Conservation (phyloP, 2,888 invertebrate species). For the Synanthedon tipuliformis region DNA sequence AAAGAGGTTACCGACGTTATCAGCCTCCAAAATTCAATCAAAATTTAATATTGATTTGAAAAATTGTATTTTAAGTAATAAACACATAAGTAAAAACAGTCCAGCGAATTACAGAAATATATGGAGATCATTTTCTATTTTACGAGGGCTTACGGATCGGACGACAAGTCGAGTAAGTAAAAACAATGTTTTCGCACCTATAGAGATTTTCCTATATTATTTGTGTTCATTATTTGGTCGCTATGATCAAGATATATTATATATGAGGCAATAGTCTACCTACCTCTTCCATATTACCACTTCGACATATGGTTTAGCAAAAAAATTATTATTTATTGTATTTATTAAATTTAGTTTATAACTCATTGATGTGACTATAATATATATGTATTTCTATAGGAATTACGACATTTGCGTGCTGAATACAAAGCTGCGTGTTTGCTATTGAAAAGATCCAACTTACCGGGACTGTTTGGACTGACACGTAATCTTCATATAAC, state of each 20-base stretch:
- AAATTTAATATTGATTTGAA: slow-evolving; percentile 28
- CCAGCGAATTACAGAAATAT: slow-evolving; percentile 29
- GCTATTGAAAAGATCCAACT: slow-evolving; percentile 62
- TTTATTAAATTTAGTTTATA: too few species aligned
- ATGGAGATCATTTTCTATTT: slow-evolving; percentile 41
- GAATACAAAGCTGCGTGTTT: slow-evolving; percentile 71
- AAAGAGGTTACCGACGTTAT: slow-evolving; percentile 40
- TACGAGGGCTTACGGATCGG: slow-evolving; percentile 40
- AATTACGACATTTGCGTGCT: slow-evolving; percentile 38
- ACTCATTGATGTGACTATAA: too few species aligned
- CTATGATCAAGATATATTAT: too few species aligned
- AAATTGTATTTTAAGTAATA: slow-evolving; percentile 20
- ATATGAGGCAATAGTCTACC: too few species aligned
- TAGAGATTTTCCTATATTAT: too few species aligned
- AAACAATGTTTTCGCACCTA: too few species aligned
- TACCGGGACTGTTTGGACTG: slow-evolving; percentile 34
- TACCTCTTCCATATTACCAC: too few species aligned
- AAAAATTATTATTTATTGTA: too few species aligned
- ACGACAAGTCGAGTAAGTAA: slow-evolving; percentile 42
- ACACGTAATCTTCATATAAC: slow-evolving; percentile 34
- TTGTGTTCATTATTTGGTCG: too few species aligned
- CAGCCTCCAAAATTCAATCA: slow-evolving; percentile 41
- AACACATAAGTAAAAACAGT: slow-evolving; percentile 31
- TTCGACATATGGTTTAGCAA: too few species aligned
- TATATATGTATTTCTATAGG: slow-evolving; percentile 22